Conservation (phyloP, 2,113 vertebrate species). For the Onychostoma macrolepis region DNA sequence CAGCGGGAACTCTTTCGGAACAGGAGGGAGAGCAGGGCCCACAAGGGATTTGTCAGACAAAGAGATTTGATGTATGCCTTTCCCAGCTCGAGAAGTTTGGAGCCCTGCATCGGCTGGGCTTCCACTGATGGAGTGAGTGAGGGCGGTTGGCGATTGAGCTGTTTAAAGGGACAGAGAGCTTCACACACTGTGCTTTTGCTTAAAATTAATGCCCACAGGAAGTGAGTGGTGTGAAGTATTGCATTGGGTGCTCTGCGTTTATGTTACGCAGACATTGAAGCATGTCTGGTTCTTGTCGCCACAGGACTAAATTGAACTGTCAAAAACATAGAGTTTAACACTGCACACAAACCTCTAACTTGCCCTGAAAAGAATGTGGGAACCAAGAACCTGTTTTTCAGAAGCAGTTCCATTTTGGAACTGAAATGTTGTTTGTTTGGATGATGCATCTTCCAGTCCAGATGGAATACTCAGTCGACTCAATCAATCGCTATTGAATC, state of each 20-base stretch:
- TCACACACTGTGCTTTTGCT: constrained; percentile 9
- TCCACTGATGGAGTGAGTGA: constrained; percentile 16
- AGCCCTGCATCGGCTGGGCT: constrained; percentile 39
- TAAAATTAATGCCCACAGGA: constrained; percentile 6
- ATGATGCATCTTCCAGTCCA: not conserved
- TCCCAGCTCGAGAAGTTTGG: constrained; percentile 22
- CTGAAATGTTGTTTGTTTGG: not conserved
- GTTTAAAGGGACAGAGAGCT: not conserved
- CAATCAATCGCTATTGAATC: not conserved
- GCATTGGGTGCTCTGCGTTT: constrained; percentile 28
- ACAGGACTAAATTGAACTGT: constrained; percentile 44
- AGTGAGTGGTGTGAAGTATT: constrained; percentile 1
- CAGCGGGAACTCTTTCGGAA: not conserved
- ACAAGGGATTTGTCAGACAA: constrained; percentile 34
- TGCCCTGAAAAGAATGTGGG: constrained; percentile 11
- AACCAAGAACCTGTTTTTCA: not conserved
- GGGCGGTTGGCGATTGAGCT: not conserved
- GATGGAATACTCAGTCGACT: not conserved
- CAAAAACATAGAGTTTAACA: constrained; percentile 26
- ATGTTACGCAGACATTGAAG: constrained; percentile 7
- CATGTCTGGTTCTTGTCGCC: constrained; percentile 21
- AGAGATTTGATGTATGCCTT: constrained; percentile 40
- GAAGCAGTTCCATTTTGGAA: not conserved
- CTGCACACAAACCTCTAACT: not conserved
- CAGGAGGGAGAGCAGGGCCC: constrained; percentile 10